These are phyloP conservation scores for Garra rufa DNA, from an alignment of 2,113 vertebrate species.

Conservation along the genomic window DNA sequence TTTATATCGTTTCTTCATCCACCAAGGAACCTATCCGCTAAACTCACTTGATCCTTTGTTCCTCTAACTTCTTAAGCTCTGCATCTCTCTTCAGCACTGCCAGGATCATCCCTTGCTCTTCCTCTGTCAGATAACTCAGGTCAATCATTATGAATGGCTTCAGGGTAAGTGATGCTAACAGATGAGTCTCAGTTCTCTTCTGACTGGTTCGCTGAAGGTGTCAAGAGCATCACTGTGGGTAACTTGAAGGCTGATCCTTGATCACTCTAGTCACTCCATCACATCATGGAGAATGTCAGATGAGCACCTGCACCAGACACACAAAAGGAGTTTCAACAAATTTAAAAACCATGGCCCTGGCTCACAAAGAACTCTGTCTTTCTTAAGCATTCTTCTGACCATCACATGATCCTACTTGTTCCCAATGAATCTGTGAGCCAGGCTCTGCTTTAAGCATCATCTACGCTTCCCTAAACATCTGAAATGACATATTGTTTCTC, in stretches of 20 bases:
- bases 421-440: background rate
- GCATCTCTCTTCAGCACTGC: slow-evolving; percentile 87
- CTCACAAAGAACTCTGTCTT: background rate
- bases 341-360: background rate
- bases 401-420: slow-evolving; percentile 22
- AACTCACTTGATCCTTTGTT: slow-evolving; percentile 86
- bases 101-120: slow-evolving; percentile 88
- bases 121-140: slow-evolving; percentile 89
- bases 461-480: background rate
- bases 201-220: background rate
- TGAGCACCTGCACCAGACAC: slow-evolving; percentile 22
- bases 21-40: background rate
- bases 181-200: slow-evolving; percentile 17
- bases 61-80: slow-evolving; percentile 85
- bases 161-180: background rate
- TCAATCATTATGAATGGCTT: slow-evolving; percentile 85
- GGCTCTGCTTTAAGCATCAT: background rate
- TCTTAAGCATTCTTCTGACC: slow-evolving; percentile 1
- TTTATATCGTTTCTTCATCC: background rate
- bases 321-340: background rate
- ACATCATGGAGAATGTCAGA: background rate
- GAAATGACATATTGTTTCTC: background rate
- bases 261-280: background rate
- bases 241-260: background rate
- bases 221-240: slow-evolving; percentile 9